Evolutionary conservation across 2,888 invertebrate genomes (phyloP), one percentile per base, ranked within the genome.

Genomic region (Uloborus plumipes): DNA sequence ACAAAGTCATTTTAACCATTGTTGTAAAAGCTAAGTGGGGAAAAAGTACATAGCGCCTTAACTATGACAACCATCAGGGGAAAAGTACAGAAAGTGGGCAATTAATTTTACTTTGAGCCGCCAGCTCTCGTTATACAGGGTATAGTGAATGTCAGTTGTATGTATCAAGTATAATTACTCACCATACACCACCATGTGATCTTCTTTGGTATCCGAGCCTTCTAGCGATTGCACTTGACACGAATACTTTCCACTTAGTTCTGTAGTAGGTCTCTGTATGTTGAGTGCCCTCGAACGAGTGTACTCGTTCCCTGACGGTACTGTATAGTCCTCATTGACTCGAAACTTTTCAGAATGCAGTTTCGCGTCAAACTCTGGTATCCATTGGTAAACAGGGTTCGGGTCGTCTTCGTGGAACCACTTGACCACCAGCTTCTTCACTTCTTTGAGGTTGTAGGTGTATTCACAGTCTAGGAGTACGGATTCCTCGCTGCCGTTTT

Each of bases 391-490:
- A 20, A 86, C 85, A 14, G 86, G 86, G 47, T 86, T 82, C 0
- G 86, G 86, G 51, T 86, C 86, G 9, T 86, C 85, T 50, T 86
- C 84, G 39, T 85, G 84, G 67, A 86, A 86, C 86, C 86, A 86
- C 70, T 86, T 86, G 39, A 86, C 86, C 15, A 86, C 86, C n/a
- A 86, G 53, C 26, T 78, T 74, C 14, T 67, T 59, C 50, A 72
- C 74, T 22, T 84, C 76, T 51, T 75, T 70, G 14, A 67, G 22
- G 64, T 70, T 73, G 67, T 84, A 84, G 16, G 75, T 64, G 78
- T 86, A 86, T 50, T 84, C 81, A 69, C 86, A 86, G 78, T 86
- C 86, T n/a, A 86, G 72, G 7, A 86, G 75, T 0, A 86, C 85
- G 13, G 85, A 84, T 26, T 85, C 85, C 47, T 81, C 77, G 39